Evolutionary conservation across 1,140 invertebrate genomes (phyloP), one percentile per base, ranked within the genome.

Genomic region (Cotesia glomerata): DNA sequence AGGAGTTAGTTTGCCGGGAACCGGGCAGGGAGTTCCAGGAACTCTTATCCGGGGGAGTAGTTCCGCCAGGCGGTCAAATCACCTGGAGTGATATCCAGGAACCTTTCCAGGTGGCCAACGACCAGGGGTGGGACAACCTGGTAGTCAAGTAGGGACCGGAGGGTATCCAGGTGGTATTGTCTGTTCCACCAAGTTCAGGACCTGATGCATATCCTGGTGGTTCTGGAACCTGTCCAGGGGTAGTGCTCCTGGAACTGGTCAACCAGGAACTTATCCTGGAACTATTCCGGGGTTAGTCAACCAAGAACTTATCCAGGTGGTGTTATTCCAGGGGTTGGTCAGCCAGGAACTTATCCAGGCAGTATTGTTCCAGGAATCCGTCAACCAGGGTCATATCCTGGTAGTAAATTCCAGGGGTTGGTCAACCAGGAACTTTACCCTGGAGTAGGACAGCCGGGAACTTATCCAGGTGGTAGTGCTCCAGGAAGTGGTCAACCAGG

Each of bases 1-100:
- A 18, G 72, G 74, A 51, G 74, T 74, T 16, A 32, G 35, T 56
- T 65, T 45, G 18, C 77, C 75, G 5, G 73, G 76, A 5, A 73
- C 62, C 9, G 70, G 14, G 1, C 58, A 32, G 9, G 34, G 36
- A 69, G 11, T 52, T 14, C 13, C 69, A 16, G 65, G 65, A 16
- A 56, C n/a, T n/a, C 51, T 13, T 70, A 74, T 69, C 74, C 78
- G 77, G 74, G n/a, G 71, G 73, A 69, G 62, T 71, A 0, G 18
- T 67, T 45, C 73, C 69, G 49, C 39, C 39, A 7, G 39, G 39
- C 11, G 61, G 65, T n/a, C 32, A 4, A 45, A n/a, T 14, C n/a
- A 26, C 36, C 64, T 11, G 52, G 52, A 11, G 14, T n/a, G 7
- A 7, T 45, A 45, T 45, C 62, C n/a, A 18, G 62, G 62, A 26